Evolutionary conservation across 2,797 vertebrate species (phyloP), one percentile per base, ranked within the genome.

Genomic region (Coendou prehensilis): DNA sequence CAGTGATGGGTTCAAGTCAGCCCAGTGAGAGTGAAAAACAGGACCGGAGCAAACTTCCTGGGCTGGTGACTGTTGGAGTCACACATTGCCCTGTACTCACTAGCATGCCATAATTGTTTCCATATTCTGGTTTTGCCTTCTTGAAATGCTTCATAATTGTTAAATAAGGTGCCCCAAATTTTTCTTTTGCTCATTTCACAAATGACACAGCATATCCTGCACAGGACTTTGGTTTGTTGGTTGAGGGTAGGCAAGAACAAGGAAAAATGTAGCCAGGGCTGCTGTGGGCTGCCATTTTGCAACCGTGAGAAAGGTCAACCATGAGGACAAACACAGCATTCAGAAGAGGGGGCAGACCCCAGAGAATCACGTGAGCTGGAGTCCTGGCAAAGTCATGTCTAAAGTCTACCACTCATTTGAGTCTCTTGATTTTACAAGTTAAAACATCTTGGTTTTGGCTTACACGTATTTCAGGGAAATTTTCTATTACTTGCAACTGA

Each of bases 101-200:
- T 11, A 41, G 30, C n/a, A 22, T 11, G 26, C 64, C 50, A 67
- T 33, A 23, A 8, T 18, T 37, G 15, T 15, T 78, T 73, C 71
- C 78, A 59, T 23, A 9, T 8, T 85, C 69, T 85, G 5, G 9
- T 91, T 69, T 92, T 92, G 41, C 52, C 69, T 61, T 83, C 41
- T 64, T 78, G 67, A 95, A 91, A 30, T 54, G 90, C 80, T 82
- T 83, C 20, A 23, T 52, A 64, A 87, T 30, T 75, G 47, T 64
- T 78, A 41, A 92, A 59, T 67, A 92, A 76, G 57, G 41, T 2
- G 6, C n/a, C 11, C 23, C 8, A 41, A 41, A 30, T 73, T 52
- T 64, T 88, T 63, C 47, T 93, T 79, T 71, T 30, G 57, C 26
- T 23, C 10, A 2, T 15, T 54, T 9, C 61, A 45, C 57, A 80